A percentile compares a stretch with the other conserved stretches of the same genome.
phyloP scores from a whole-genome alignment of 2,797 vertebrate species.

The Dendrocincla fuliginosa region DNA sequence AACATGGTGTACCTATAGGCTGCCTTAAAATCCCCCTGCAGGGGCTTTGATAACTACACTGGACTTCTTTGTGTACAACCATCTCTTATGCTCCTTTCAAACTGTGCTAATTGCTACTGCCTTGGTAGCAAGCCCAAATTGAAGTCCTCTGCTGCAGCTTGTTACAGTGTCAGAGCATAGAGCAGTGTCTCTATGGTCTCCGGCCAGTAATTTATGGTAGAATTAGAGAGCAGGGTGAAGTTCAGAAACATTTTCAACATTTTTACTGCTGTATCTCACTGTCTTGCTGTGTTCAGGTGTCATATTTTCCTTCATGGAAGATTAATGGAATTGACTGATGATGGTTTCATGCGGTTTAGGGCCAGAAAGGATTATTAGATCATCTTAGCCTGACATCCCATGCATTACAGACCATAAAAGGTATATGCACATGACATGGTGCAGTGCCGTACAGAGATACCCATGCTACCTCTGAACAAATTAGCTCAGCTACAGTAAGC shows the following conservation, averaged over 20 bases:
- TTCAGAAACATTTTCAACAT: slow-evolving; percentile 36
- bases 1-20: rapidly evolving
- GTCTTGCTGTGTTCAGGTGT: slow-evolving; percentile 53
- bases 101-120: not conserved
- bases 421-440: slow-evolving; percentile 13
- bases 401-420: slow-evolving; percentile 29
- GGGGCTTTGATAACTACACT: not conserved
- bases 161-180: not conserved
- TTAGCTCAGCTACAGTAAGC: slow-evolving; percentile 48
- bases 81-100: not conserved
- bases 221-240: not conserved
- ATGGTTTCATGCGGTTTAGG: slow-evolving; percentile 43
- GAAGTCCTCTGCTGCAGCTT: not conserved
- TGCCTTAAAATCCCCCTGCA: not conserved
- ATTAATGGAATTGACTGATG: slow-evolving; percentile 60
- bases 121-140: not conserved
- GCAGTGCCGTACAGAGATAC: not conserved
- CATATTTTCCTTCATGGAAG: slow-evolving; percentile 54
- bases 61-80: not conserved
- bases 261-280: slow-evolving; percentile 51
- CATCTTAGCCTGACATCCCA: slow-evolving; percentile 35
- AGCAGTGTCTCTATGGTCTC: not conserved
- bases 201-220: not conserved
- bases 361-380: slow-evolving; percentile 67
- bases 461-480: slow-evolving; percentile 20